Evolutionary conservation across 2,888 invertebrate genomes (phyloP), one percentile per base, ranked within the genome.

Genomic region (Catocala nupta): DNA sequence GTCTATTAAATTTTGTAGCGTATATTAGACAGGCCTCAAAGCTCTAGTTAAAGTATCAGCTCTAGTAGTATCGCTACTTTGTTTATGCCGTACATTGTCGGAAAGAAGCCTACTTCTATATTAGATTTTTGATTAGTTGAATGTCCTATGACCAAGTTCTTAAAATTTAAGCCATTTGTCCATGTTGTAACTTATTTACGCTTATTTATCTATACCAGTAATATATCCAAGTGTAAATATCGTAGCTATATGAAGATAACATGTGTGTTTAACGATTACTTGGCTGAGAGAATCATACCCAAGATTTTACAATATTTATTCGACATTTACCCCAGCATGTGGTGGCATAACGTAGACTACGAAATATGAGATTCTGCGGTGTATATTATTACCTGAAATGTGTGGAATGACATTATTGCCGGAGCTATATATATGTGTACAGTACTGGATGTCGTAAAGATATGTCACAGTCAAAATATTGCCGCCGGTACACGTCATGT

Each of bases 351-450:
- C 77, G 77, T 79, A 81, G 80, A 83, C 85, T 83, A 76, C 81
- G 81, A 82, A 80, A 85, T 86, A 88, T 85, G 85, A 85, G 84
- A 85, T 83, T 81, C 80, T 84, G 84, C 70, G 83, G 83, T 83
- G 78, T 84, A 84, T 84, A 87, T 85, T 86, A 82, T 84, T 78
- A 81, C 79, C 73, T 78, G 79, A 81, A 75, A 73, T 78, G 68
- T 74, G 63, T 64, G 67, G 70, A 77, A 81, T 81, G 80, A 81
- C 82, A 75, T 84, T 83, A 84, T 81, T 82, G 78, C 82, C 71
- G 68, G 65, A 73, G 70, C 69, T 82, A 78, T 80, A 63, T 39
- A 42, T 49, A 55, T 36, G 55, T 50, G 10, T 69, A 56, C 25
- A 42, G 39, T 69, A 54, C 62, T 61, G 54, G 13, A 55, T 48